phyloP scores from a whole-genome alignment of 2,797 vertebrate genomes.

The Myiothlypis chrysogaster region DNA sequence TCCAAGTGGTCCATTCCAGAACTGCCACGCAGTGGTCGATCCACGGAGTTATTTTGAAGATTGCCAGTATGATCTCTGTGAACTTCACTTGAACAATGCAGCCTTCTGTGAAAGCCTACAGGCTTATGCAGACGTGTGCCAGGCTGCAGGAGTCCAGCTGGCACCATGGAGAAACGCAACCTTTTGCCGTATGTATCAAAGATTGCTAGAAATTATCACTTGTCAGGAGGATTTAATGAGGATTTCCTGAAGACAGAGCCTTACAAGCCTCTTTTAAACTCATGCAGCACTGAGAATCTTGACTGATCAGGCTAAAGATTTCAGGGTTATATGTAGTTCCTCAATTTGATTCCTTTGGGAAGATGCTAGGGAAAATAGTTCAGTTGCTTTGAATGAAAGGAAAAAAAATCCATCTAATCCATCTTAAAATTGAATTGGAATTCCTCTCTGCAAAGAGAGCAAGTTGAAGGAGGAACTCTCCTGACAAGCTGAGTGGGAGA shows the following conservation, averaged over 20 bases:
- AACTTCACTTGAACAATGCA: slow-evolving; percentile 11
- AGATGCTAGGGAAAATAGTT: not conserved
- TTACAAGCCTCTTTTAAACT: not conserved
- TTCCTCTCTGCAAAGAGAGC: not conserved
- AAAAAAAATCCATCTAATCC: not conserved
- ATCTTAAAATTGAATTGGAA: not conserved
- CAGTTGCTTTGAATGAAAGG: not conserved
- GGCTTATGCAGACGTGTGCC: slow-evolving; percentile 56
- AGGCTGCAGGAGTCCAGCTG: slow-evolving; percentile 37
- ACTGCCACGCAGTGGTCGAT: slow-evolving; percentile 36
- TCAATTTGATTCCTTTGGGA: not conserved
- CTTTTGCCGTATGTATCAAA: slow-evolving; percentile 66
- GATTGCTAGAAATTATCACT: not conserved
- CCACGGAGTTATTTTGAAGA: slow-evolving; percentile 43
- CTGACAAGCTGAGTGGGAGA: not conserved
- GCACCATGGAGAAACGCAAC: slow-evolving; percentile 65
- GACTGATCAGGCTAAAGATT: not conserved
- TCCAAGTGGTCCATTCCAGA: slow-evolving; percentile 54
- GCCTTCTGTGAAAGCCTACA: slow-evolving; percentile 64
- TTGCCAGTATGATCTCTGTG: slow-evolving; percentile 70
- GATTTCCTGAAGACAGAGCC: not conserved
- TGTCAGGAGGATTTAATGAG: not conserved
- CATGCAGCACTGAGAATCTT: not conserved
- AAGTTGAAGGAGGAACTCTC: not conserved
- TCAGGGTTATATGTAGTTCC: not conserved